Evolutionary conservation across 2,113 vertebrate genomes (phyloP), one percentile per base, ranked within the genome.

Genomic region (Pedetes capensis): DNA sequence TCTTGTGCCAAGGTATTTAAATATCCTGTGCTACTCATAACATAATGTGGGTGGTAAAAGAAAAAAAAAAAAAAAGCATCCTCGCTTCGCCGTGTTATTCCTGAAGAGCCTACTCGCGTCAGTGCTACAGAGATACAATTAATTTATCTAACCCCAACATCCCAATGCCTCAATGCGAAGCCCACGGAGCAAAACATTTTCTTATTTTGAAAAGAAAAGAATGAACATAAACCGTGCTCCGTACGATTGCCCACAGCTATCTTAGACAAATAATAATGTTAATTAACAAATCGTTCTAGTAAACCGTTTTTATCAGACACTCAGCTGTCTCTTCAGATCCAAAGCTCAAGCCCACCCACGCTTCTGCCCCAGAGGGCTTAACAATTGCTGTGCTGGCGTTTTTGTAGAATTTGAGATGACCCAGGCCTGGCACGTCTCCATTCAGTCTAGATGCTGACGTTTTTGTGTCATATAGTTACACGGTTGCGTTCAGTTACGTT

Each of bases 1-100:
- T 84, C 97, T 96, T 92, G 80, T 98, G 97, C 97, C 96, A 98
- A 98, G 97, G 96, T 89, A 95, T 97, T 98, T 97, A 97, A 98
- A 93, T 95, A 96, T 94, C 64, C 92, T 81, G 76, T 90, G 96
- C 96, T 96, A 98, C 97, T 98, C 97, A 96, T 96, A 98, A 97
- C 91, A 97, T 97, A 97, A 95, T 94, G 96, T 98, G 97, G 97
- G 97, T 98, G 97, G 97, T 90, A 76, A 92, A 92, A 95, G 94
- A 75, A 23, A 66, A 87, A 90, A 94, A 93, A 95, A 85, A 94
- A 96, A 97, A 91, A 96, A 64, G 83, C 93, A 92, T 88, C 84
- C 94, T 85, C 79, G 83, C 84, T 89, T 75, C 61, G 32, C 81
- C 96, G 57, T 97, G 86, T 69, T 93, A 88, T 97, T 98, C 96